phyloP scores from a whole-genome alignment of 2,797 vertebrate species.

The Sebastes cheni region DNA sequence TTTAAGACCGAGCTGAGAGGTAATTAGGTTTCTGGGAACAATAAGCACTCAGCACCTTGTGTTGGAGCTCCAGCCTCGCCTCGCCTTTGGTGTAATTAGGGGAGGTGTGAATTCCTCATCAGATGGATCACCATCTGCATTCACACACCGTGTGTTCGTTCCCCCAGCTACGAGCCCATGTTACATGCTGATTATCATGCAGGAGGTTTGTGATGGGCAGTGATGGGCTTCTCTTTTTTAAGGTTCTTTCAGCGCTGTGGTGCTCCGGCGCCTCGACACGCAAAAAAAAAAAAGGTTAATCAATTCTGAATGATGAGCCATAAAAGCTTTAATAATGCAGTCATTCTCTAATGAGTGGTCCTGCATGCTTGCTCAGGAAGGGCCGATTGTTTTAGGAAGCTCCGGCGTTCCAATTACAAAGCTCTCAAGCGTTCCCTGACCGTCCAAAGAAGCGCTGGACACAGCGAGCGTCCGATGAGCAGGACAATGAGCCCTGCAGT shows the following conservation, averaged over 20 bases:
- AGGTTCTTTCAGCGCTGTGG: conserved; percentile 34
- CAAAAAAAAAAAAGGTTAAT: conserved; percentile 74
- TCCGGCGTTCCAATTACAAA: conserved; percentile 76
- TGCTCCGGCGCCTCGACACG: conserved; percentile 31
- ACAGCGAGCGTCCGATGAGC: conserved; percentile 63
- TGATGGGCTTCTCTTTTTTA: conserved; percentile 38
- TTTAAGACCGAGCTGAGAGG: conserved; percentile 72
- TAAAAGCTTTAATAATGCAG: conserved; percentile 75
- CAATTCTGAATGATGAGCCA: conserved; percentile 70
- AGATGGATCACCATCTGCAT: conserved; percentile 78
- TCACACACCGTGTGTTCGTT: conserved; percentile 49
- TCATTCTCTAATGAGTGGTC: conserved; percentile 75
- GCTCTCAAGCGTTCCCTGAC: conserved; percentile 67
- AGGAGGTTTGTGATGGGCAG: conserved; percentile 21
- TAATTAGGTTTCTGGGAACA: conserved; percentile 82
- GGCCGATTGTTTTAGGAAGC: conserved; percentile 70
- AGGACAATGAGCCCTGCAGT: conserved; percentile 54
- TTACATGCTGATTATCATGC: conserved; percentile 65
- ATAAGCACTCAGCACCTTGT: conserved; percentile 69
- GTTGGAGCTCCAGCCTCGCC: conserved; percentile 50
- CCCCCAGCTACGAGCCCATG: conserved; percentile 23
- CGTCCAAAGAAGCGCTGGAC: conserved; percentile 68
- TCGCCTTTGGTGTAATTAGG: conserved; percentile 73
- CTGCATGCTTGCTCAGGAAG: conserved; percentile 58
- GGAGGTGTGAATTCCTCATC: conserved; percentile 79